Conservation (phyloP, 2,113 vertebrate species). For the Sceloporus tristichus region DNA sequence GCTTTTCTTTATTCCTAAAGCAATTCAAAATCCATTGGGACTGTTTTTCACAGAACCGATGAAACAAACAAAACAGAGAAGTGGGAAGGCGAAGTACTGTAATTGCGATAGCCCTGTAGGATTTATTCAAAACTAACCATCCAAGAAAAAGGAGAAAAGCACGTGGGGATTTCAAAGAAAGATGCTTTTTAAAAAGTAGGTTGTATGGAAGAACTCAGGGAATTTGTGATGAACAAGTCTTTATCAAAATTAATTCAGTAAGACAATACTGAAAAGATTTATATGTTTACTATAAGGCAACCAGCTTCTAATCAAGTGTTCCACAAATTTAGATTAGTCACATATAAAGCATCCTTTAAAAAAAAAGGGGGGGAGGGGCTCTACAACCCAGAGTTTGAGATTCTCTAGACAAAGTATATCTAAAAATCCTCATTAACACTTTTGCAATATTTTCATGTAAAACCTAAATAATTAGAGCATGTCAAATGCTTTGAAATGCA, state of each 20-base stretch:
- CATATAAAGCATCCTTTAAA: neutral
- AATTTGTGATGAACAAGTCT: neutral
- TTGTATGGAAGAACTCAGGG: neutral
- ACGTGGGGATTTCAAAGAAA: neutral
- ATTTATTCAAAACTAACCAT: neutral
- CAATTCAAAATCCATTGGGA: neutral
- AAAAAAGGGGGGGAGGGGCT: neutral
- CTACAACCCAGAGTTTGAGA: neutral
- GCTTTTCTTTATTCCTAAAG: neutral
- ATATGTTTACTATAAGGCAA: neutral
- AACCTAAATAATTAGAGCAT: conserved; percentile 54
- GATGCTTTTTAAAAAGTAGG: neutral
- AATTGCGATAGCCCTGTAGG: neutral
- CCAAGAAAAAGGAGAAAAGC: neutral
- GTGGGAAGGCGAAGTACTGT: neutral
- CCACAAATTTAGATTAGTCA: neutral
- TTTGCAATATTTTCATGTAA: conserved; percentile 34
- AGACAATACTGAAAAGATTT: neutral
- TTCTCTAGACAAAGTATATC: neutral
- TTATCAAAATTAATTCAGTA: neutral
- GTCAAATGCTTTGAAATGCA: conserved; percentile 47
- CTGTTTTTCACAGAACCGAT: neutral
- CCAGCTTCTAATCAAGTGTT: neutral
- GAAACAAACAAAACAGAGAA: neutral
- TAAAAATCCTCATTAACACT: neutral